Base-by-base conservation (phyloP, 2,888 invertebrate species). In the Drosophila mimica region DNA sequence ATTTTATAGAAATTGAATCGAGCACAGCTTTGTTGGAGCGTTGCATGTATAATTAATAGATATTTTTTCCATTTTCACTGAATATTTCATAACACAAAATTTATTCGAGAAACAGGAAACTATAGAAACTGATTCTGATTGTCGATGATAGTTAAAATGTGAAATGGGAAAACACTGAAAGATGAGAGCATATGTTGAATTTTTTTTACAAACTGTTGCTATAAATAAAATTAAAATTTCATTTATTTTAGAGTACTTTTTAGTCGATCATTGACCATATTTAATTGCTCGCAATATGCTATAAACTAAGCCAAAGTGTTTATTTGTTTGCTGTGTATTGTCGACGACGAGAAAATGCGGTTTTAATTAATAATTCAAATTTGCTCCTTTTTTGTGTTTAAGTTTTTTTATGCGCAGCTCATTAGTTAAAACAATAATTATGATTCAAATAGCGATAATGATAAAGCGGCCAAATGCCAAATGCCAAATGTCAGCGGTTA, bases 361-460 rank as follows among this genome's bases (percentile, higher is more conserved):
- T 81, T 82, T 86, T 86, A 86, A 88, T 86, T 86, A 84, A 76
- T 77, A 84, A 81, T 82, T 81, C 78, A 62, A 62, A 82, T 74
- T 86, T 77, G 8, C 72, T 40, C 28, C 31, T 31, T 60, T 60
- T 31, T 68, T 66, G n/a, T 62, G 20, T 54, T 48, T 69, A 17
- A 31, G 25, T 25, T 25, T 25, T 25, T 25, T 58, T 60, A 62
- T 59, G 74, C 36, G 64, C 74, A 72, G 49, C 58, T 70, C 57
- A 70, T 78, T 78, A 57, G 66, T 59, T 64, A 40, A 70, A 59
- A 51, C 36, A 53, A 72, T 69, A 61, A 76, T 60, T 38, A 65
- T 62, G 58, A 36, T 53, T 54, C 13, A 7, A 48, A 72, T 46
- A 31, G 15, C 30, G 48, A 63, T 65, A 36, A 58, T 54, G 49